Conservation (phyloP, 2,888 invertebrate species). For the Acrobeloides nanus region DNA sequence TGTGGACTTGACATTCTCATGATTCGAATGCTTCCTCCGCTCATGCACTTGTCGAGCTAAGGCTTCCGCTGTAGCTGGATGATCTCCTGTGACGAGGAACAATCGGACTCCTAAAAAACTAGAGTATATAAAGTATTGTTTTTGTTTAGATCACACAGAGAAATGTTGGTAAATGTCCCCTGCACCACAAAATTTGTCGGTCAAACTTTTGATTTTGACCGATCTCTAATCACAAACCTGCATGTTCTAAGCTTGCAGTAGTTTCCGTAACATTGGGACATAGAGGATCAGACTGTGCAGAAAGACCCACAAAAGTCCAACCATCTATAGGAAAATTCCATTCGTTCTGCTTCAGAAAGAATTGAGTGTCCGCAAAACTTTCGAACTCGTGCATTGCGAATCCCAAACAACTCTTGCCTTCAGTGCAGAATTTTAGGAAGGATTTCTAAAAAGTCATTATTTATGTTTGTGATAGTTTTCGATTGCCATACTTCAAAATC, state of each 20-base stretch:
- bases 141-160: no score
- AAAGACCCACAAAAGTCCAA: slow-evolving; percentile 30
- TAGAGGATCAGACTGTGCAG: slow-evolving; percentile 22
- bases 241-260: slow-evolving; percentile 11
- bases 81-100: slow-evolving; percentile 27
- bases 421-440: slow-evolving; percentile 19
- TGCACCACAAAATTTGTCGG: neutral
- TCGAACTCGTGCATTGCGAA: slow-evolving; percentile 31
- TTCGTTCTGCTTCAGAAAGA: slow-evolving; percentile 6
- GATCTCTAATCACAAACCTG: no score
- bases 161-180: neutral
- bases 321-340: slow-evolving; percentile 16
- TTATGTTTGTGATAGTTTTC: no score
- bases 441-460: slow-evolving; percentile 18
- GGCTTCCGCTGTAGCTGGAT: slow-evolving; percentile 23
- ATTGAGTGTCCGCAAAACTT: slow-evolving; percentile 17
- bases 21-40: no score
- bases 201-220: no score
- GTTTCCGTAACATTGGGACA: slow-evolving; percentile 8
- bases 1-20: no score
- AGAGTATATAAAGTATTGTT: no score
- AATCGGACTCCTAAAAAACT: slow-evolving; percentile 23
- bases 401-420: slow-evolving; percentile 27
- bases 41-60: slow-evolving; percentile 25
- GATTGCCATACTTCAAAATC: slow-evolving; percentile 16